These are phyloP conservation scores for Drosophila busckii DNA, from an alignment of 1,140 invertebrate genomes.

Conservation along the genomic window DNA sequence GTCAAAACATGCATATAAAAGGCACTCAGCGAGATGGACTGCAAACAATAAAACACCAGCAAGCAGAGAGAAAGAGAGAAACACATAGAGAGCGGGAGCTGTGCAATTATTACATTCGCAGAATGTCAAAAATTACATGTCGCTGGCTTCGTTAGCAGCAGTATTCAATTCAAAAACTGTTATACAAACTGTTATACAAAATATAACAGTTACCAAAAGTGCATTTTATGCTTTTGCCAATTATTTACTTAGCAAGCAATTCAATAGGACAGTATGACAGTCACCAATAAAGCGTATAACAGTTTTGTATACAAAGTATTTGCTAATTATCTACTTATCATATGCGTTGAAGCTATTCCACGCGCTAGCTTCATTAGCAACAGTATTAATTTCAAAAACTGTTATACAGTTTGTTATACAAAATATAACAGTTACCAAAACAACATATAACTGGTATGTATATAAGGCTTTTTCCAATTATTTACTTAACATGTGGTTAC, in stretches of 20 bases:
- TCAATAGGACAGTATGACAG: conserved; percentile 4
- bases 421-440: background rate
- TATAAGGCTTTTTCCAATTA: too few species aligned
- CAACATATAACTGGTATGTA: background rate
- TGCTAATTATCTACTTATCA: too few species aligned
- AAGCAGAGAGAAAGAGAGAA: background rate
- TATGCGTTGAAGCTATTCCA: too few species aligned
- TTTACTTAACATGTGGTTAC: too few species aligned
- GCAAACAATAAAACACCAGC: conserved; percentile 9
- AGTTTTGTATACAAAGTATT: too few species aligned
- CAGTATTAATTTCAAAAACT: too few species aligned
- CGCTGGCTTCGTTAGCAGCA: too few species aligned
- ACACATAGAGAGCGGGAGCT: background rate
- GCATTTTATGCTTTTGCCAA: background rate
- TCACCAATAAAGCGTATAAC: background rate
- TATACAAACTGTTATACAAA: too few species aligned
- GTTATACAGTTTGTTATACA: background rate
- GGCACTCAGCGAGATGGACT: conserved; percentile 13
- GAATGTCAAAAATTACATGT: too few species aligned
- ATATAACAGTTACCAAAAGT: conserved; percentile 3
- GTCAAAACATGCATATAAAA: conserved; percentile 68
- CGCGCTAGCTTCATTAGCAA: too few species aligned
- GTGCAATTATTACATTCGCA: too few species aligned
- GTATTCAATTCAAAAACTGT: too few species aligned
- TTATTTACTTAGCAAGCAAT: background rate